A percentile compares a stretch with the other conserved stretches of the same genome.
phyloP scores from a whole-genome alignment of 2,888 invertebrate species.

The Caenorhabditis wallacei region DNA sequence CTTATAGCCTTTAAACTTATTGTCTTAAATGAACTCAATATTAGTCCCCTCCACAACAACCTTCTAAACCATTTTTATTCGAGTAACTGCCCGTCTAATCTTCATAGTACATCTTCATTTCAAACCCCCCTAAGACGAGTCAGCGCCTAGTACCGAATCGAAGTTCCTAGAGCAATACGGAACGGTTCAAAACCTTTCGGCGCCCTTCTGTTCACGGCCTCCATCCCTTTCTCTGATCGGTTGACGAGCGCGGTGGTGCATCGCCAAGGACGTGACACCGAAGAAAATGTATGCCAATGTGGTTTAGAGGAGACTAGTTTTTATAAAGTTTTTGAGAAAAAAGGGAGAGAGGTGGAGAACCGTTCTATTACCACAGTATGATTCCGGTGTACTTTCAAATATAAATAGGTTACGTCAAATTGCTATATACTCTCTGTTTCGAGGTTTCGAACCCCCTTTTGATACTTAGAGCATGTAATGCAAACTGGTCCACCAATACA shows the following conservation, averaged over 20 bases:
- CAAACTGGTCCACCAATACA: background rate
- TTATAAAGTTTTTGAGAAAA: conserved; percentile 10
- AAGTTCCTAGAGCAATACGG: conserved; percentile 32
- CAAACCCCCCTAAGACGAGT: conserved; percentile 13
- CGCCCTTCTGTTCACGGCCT: conserved; percentile 28
- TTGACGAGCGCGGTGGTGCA: conserved; percentile 30
- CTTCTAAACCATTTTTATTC: conserved; percentile 12
- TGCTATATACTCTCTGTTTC: no score
- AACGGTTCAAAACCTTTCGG: conserved; percentile 34
- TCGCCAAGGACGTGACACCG: conserved; percentile 55
- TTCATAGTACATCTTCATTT: conserved; percentile 52
- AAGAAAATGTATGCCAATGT: conserved; percentile 55
- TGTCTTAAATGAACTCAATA: background rate
- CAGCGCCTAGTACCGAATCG: conserved; percentile 6
- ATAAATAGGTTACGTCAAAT: conserved; percentile 17
- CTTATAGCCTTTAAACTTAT: background rate
- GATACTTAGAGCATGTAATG: no score
- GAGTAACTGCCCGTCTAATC: conserved; percentile 35
- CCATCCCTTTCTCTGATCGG: conserved; percentile 1
- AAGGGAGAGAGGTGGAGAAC: background rate
- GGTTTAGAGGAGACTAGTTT: conserved; percentile 35
- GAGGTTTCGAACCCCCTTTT: no score
- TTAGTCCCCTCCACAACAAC: conserved; percentile 2
- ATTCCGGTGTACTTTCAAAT: conserved; percentile 4
- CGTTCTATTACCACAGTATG: conserved; percentile 5